Base-by-base conservation (phyloP, 1,140 invertebrate species). In the Triops longicaudatus region DNA sequence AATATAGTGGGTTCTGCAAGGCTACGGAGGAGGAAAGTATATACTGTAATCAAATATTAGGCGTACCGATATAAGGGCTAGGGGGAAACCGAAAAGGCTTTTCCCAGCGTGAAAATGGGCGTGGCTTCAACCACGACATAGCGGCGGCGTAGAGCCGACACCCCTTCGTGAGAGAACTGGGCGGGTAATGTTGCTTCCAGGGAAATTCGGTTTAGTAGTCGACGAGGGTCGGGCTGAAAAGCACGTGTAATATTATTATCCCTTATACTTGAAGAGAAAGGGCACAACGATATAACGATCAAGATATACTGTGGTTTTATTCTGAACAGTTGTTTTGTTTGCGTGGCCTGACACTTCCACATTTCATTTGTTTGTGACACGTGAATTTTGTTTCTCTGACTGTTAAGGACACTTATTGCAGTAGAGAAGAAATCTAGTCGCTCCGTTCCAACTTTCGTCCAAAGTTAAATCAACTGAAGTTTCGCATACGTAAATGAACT, bases 101-200 rank as follows among this genome's bases (percentile, higher is more conserved):
- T 63, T 63, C 50, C 50, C 50, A 63, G 50, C 50, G 50, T 63
- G 50, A 63, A 63, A n/a, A 63, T 63, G 50, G 50, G 50, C 50
- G 50, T 63, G 14, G 50, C 22, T 63, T 63, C 17, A 63, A 63
- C 50, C 50, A 63, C 22, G 50, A 63, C 50, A 63, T 63, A 22
- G 50, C 50, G 50, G 50, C 50, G 50, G 50, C 50, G 50, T 63
- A 63, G 50, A 63, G 22, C 4, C 50, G 22, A 22, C 50, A 63
- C 50, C 50, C 50, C 50, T 63, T 5, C 50, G 50, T 63, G 50
- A 22, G 50, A 22, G 22, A 63, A 37, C 31, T 37, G 50, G 50
- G 50, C 22, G 50, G 50, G 50, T 63, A 63, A 63, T 63, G 50
- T 63, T 63, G 50, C 50, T 63, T 63, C 50, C 50, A 17, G 22